phyloP scores from a whole-genome alignment of 2,888 invertebrate genomes.

The Serripes groenlandicus region DNA sequence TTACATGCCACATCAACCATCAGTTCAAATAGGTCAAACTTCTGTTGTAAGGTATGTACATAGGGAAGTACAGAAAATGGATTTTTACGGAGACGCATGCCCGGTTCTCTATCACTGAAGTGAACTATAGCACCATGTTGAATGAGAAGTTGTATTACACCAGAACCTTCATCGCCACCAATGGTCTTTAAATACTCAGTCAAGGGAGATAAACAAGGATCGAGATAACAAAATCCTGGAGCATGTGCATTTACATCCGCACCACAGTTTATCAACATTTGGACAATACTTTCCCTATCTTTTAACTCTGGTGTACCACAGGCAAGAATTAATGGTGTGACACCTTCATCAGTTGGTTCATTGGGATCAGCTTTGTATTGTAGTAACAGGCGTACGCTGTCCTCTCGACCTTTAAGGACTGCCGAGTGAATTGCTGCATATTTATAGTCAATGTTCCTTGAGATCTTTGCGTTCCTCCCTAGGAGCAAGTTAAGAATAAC shows the following conservation, averaged over 20 bases:
- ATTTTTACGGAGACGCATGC: conserved; percentile 86
- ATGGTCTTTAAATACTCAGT: conserved; percentile 92
- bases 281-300: conserved; percentile 78
- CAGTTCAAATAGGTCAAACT: conserved; percentile 89
- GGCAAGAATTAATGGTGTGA: conserved; percentile 86
- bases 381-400: conserved; percentile 84
- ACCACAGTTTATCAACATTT: conserved; percentile 79
- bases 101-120: conserved; percentile 88
- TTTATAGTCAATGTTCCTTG: conserved; percentile 89
- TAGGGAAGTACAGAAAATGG: conserved; percentile 94
- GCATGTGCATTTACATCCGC: conserved; percentile 87
- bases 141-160: conserved; percentile 91
- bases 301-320: conserved; percentile 81
- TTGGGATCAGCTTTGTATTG: conserved; percentile 87
- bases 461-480: conserved; percentile 93
- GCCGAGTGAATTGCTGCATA: conserved; percentile 95
- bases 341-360: conserved; percentile 85
- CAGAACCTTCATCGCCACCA: conserved; percentile 89
- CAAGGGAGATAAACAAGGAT: conserved; percentile 91
- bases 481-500: conserved; percentile 92
- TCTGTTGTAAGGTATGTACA: conserved; percentile 89
- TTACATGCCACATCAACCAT: conserved; percentile 92
- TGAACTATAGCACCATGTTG: conserved; percentile 90
- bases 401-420: conserved; percentile 88
- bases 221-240: conserved; percentile 87